phyloP scores from a whole-genome alignment of 1,140 invertebrate genomes.

The Coptotermes formosanus region DNA sequence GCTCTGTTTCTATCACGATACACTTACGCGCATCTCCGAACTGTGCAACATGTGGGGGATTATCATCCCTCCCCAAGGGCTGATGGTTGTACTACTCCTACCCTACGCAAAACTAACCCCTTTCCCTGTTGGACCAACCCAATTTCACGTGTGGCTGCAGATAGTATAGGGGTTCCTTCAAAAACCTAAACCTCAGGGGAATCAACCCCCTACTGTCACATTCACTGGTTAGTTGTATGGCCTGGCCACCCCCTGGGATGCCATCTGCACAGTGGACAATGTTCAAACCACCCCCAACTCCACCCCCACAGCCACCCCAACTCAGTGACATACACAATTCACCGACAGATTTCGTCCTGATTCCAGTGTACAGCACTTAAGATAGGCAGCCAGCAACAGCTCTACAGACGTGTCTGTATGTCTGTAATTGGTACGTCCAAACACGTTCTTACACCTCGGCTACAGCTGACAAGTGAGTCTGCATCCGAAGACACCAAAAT shows the following conservation, averaged over 20 bases:
- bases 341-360: background rate
- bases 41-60: slow-evolving; percentile 12
- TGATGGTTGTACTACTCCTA: background rate
- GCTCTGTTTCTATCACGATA: background rate
- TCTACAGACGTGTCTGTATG: background rate
- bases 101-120: background rate
- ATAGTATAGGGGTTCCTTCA: slow-evolving; percentile 12
- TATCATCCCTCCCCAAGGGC: background rate
- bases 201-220: slow-evolving; percentile 19
- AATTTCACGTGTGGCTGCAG: slow-evolving; percentile 26
- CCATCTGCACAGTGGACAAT: slow-evolving; percentile 27
- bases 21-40: background rate
- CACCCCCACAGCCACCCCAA: background rate
- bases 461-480: background rate
- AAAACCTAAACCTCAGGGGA: slow-evolving; percentile 18
- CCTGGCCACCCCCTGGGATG: slow-evolving; percentile 7
- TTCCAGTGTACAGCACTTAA: background rate
- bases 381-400: background rate
- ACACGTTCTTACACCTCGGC: background rate
- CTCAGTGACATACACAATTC: background rate
- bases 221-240: slow-evolving; percentile 5
- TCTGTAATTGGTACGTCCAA: background rate
- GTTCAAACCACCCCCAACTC: slow-evolving; percentile 10
- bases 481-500: no score
- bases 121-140: slow-evolving; percentile 21